phyloP scores from a whole-genome alignment of 2,888 invertebrate genomes.

The Tyria jacobaeae region DNA sequence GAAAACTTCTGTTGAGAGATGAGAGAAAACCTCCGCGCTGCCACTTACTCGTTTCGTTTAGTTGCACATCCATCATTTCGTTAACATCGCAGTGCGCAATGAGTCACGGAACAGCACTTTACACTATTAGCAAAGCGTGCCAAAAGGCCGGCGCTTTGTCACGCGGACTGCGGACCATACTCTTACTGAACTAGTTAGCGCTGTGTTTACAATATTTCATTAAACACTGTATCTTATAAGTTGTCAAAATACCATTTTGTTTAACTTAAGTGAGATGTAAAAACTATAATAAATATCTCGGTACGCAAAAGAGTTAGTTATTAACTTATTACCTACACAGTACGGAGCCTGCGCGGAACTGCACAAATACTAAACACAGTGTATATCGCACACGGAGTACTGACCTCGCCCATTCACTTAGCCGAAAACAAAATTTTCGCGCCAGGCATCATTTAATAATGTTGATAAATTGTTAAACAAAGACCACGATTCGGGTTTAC shows the following conservation, averaged over 20 bases:
- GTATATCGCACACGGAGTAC: conserved; percentile 45
- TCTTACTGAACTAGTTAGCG: conserved; percentile 48
- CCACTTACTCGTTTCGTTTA: conserved; percentile 77
- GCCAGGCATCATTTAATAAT: conserved; percentile 55
- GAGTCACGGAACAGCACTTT: conserved; percentile 73
- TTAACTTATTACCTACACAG: conserved; percentile 58
- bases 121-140: conserved; percentile 68
- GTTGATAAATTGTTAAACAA: conserved; percentile 64
- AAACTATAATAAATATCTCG: conserved; percentile 40
- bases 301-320: conserved; percentile 63
- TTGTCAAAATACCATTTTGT: conserved; percentile 23
- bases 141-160: conserved; percentile 66
- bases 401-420: conserved; percentile 75
- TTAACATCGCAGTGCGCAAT: conserved; percentile 75
- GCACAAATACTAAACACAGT: conserved; percentile 48
- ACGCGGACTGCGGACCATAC: conserved; percentile 46
- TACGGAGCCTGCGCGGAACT: conserved; percentile 68
- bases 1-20: conserved; percentile 81
- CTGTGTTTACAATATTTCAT: conserved; percentile 41
- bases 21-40: conserved; percentile 81
- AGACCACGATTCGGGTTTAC: conserved; percentile 54
- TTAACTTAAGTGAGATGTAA: conserved; percentile 43
- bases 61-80: conserved; percentile 79
- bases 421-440: conserved; percentile 56
- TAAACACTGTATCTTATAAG: conserved; percentile 48